A percentile compares a stretch with the other conserved stretches of the same genome.
Conservation (phyloP, 1,140 invertebrate genomes). For the Listronotus oregonensis region DNA sequence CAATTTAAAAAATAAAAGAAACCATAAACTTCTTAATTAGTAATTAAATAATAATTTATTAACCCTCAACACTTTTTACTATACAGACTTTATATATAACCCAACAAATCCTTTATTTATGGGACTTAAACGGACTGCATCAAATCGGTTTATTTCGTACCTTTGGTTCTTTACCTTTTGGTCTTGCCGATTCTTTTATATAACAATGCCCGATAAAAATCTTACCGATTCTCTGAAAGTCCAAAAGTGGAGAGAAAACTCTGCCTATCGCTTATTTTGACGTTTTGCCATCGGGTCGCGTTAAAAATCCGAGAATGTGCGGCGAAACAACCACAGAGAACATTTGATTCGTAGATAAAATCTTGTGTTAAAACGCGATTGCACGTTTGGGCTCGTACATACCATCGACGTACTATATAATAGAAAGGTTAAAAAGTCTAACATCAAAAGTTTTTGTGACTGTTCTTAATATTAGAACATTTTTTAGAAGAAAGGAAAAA, state of each 20-base stretch:
- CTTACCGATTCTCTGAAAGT: conserved; percentile 6
- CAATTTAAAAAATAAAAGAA: no score
- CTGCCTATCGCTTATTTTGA: conserved; percentile 11
- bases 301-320: conserved; percentile 9
- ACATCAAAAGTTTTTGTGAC: no score
- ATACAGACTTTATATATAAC: no score
- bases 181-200: conserved; percentile 5
- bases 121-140: conserved; percentile 6
- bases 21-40: no score
- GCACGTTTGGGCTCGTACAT: no score
- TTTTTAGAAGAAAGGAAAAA: no score
- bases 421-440: no score
- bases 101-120: conserved; percentile 7
- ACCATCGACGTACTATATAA: no score
- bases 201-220: conserved; percentile 10
- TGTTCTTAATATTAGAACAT: no score
- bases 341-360: conserved; percentile 7
- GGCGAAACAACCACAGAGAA: neutral
- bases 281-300: conserved; percentile 7
- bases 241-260: conserved; percentile 6
- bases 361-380: no score
- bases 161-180: neutral
- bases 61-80: no score
- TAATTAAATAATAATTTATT: no score
- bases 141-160: conserved; percentile 6